These are phyloP conservation scores for Caenorhabditis sp. DNA, from an alignment of 2,888 invertebrate genomes.

Conservation along the genomic window DNA sequence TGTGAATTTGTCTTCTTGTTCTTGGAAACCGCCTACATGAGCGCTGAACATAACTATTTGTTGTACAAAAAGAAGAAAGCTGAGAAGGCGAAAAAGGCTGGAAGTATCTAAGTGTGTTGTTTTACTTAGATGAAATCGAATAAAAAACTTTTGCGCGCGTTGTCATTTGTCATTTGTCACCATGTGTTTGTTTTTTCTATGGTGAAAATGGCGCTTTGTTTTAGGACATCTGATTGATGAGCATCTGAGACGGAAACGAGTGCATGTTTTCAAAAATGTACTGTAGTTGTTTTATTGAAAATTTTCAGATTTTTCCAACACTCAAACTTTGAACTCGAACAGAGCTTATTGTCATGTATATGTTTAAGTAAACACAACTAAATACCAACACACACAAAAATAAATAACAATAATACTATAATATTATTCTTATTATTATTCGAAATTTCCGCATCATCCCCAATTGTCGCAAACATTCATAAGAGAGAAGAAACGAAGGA, in stretches of 20 bases:
- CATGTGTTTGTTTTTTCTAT: neutral
- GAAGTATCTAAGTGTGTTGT: neutral
- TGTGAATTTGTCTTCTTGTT: slow-evolving; percentile 66
- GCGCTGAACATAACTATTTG: slow-evolving; percentile 58
- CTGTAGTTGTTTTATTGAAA: too few relatives aligned
- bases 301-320: too few relatives aligned
- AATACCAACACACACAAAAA: neutral
- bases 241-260: neutral
- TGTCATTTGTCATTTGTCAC: neutral
- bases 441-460: neutral
- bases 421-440: neutral
- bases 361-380: neutral
- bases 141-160: neutral
- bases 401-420: neutral
- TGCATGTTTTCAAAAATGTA: neutral
- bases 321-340: neutral
- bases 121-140: neutral
- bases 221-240: neutral
- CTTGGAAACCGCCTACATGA: slow-evolving; percentile 63
- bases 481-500: neutral
- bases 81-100: slow-evolving; percentile 44
- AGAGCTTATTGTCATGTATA: neutral
- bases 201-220: neutral
- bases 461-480: neutral
- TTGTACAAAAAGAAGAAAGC: slow-evolving; percentile 61